phyloP scores from a whole-genome alignment of 2,797 vertebrate species.

The Oreortyx pictus region DNA sequence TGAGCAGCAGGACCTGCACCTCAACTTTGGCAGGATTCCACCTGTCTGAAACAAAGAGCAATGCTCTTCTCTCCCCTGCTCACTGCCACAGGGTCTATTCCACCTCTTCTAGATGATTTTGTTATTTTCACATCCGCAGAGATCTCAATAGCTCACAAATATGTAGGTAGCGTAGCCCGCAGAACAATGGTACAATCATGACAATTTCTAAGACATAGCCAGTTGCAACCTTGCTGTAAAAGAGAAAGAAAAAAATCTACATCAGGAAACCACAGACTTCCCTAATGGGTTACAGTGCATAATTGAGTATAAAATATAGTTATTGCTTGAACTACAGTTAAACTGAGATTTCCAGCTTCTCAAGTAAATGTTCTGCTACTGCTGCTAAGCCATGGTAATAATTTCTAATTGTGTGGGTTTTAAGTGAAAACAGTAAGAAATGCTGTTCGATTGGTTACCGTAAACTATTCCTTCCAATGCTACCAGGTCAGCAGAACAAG shows the following conservation, averaged over 20 bases:
- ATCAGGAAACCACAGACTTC: constrained; percentile 75
- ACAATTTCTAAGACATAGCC: constrained; percentile 25
- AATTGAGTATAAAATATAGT: constrained; percentile 78
- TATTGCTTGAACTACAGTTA: constrained; percentile 76
- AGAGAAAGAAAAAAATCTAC: neutral
- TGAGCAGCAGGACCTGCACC: neutral
- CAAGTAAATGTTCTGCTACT: constrained; percentile 67
- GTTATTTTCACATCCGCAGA: neutral
- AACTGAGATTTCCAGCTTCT: constrained; percentile 75
- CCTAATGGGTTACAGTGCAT: constrained; percentile 72
- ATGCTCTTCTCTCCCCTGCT: neutral
- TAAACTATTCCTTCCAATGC: constrained; percentile 2
- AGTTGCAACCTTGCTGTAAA: constrained; percentile 38
- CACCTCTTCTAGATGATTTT: neutral
- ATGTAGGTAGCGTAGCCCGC: neutral
- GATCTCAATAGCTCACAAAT: neutral
- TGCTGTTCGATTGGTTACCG: constrained; percentile 46
- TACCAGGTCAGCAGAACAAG: constrained; percentile 20
- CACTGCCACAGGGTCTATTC: neutral
- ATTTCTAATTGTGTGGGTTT: constrained; percentile 73
- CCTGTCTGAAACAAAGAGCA: neutral
- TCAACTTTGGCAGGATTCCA: accelerated
- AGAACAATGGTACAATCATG: neutral
- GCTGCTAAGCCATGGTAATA: constrained; percentile 62
- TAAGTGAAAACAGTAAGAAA: constrained; percentile 69